These are phyloP conservation scores for Amphipyra tragopoginis DNA, from an alignment of 2,888 invertebrate genomes.

Conservation along the genomic window DNA sequence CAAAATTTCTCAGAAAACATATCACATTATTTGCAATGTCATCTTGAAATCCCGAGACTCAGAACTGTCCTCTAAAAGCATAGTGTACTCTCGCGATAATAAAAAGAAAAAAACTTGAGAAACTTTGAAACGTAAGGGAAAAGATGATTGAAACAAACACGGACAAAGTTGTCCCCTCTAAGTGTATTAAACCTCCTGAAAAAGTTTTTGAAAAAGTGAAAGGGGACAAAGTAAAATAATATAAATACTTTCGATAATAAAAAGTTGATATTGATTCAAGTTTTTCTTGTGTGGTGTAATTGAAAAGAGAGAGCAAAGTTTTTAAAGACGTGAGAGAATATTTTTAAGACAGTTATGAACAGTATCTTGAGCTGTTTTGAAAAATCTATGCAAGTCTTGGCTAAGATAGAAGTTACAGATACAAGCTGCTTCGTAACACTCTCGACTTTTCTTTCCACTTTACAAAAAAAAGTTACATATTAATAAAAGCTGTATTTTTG, in stretches of 20 bases:
- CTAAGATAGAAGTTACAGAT: too few relatives aligned
- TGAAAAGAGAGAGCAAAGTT: constrained; percentile 30
- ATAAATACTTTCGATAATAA: constrained; percentile 89
- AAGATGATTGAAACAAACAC: constrained; percentile 86
- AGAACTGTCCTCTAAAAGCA: constrained; percentile 67
- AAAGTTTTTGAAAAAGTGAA: constrained; percentile 80
- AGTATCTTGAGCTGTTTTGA: too few relatives aligned
- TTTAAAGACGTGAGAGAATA: neutral
- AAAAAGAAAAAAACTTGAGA: constrained; percentile 67
- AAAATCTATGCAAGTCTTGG: too few relatives aligned
- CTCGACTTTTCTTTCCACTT: too few relatives aligned
- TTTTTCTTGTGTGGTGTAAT: constrained; percentile 60
- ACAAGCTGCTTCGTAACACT: too few relatives aligned
- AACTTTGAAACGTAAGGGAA: constrained; percentile 72
- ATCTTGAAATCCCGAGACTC: constrained; percentile 49
- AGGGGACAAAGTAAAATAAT: constrained; percentile 86
- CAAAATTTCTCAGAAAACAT: constrained; percentile 30
- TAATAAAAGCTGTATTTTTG: too few relatives aligned
- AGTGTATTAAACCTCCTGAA: constrained; percentile 86
- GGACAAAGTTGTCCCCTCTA: constrained; percentile 78
- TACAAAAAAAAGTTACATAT: too few relatives aligned
- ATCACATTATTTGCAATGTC: constrained; percentile 44
- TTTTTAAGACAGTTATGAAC: too few relatives aligned
- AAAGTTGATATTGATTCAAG: constrained; percentile 80
- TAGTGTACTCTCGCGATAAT: constrained; percentile 67